Conservation (phyloP, 2,113 vertebrate species). For the Seriola dumerili region DNA sequence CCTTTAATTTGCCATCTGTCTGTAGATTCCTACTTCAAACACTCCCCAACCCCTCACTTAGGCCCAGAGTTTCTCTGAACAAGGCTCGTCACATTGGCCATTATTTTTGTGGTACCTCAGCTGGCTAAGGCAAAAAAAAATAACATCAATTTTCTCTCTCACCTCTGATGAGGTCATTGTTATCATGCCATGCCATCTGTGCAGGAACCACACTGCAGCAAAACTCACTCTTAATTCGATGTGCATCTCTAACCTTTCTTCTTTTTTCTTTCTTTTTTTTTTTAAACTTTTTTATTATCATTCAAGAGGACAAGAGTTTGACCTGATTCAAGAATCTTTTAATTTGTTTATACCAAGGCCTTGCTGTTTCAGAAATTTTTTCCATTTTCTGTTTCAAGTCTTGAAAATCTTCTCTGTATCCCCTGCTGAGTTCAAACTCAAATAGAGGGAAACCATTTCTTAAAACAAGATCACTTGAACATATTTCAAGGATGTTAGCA, state of each 20-base stretch:
- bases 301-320: conserved; percentile 51
- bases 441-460: conserved; percentile 42
- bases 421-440: conserved; percentile 54
- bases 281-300: conserved; percentile 44
- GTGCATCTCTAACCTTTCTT: conserved; percentile 31
- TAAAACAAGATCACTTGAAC: conserved; percentile 62
- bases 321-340: conserved; percentile 38
- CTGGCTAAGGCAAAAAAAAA: conserved; percentile 49
- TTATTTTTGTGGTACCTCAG: conserved; percentile 65
- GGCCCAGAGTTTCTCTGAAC: conserved; percentile 65
- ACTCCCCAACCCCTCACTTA: conserved; percentile 71
- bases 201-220: conserved; percentile 22
- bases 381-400: conserved; percentile 45
- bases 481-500: conserved; percentile 63
- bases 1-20: no score
- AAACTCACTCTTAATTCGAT: conserved; percentile 36
- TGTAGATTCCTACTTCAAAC: conserved; percentile 77
- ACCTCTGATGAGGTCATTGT: conserved; percentile 56
- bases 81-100: conserved; percentile 61
- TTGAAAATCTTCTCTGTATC: conserved; percentile 36
- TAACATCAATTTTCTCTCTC: conserved; percentile 38
- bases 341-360: conserved; percentile 51
- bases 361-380: conserved; percentile 42
- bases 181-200: conserved; percentile 59
- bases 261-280: background rate